Conservation (phyloP, 2,888 invertebrate genomes). For the Leptura quadrifasciata region DNA sequence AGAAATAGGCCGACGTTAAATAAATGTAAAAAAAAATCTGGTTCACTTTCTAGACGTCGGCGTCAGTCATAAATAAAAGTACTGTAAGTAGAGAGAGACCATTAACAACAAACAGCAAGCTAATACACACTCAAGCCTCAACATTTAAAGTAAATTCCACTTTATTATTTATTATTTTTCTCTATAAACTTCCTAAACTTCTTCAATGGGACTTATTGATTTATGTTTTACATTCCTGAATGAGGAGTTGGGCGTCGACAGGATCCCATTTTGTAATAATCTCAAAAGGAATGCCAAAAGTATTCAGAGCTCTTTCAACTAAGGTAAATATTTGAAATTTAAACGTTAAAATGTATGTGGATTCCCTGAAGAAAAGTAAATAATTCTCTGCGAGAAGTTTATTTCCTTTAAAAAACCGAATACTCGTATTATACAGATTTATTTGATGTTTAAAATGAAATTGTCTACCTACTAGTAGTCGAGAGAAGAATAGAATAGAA, state of each 20-base stretch:
- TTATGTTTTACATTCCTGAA: constrained; percentile 31
- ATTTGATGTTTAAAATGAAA: not conserved
- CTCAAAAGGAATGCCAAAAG: constrained; percentile 53
- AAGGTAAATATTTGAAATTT: constrained; percentile 67
- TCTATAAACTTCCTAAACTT: not conserved
- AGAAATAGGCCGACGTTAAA: no score
- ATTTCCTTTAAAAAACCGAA: constrained; percentile 27
- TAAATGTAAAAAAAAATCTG: no score
- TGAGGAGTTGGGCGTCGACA: constrained; percentile 11
- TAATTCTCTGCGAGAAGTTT: constrained; percentile 50
- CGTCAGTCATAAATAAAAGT: no score
- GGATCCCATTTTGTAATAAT: constrained; percentile 53
- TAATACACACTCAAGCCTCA: no score
- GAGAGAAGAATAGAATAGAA: not conserved
- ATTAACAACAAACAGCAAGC: no score
- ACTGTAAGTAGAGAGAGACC: no score
- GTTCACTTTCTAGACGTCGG: no score
- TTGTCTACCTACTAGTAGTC: not conserved
- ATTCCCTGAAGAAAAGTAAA: constrained; percentile 49
- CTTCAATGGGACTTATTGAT: constrained; percentile 26
- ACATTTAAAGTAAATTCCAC: no score
- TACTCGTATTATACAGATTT: not conserved
- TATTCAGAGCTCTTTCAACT: constrained; percentile 55
- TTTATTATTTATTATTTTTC: constrained; percentile 5
- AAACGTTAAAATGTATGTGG: constrained; percentile 57